Evolutionary conservation across 2,888 invertebrate species (phyloP).

Genomic region (Anthophora plumipes): DNA sequence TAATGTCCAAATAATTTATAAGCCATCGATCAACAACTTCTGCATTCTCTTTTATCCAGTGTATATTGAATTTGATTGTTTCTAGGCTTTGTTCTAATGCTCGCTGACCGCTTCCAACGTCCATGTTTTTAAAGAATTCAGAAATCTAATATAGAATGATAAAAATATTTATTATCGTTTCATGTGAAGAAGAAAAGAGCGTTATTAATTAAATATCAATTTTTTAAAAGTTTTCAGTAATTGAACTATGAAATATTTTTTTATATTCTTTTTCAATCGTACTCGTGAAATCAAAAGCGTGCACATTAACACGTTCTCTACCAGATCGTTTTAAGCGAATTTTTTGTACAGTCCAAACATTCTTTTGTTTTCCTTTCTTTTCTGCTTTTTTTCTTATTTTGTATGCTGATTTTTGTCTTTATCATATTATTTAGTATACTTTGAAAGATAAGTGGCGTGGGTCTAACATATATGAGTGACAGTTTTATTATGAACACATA

Average conservation of each 20-base stretch:
- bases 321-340: too few relatives aligned
- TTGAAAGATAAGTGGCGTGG: too few relatives aligned
- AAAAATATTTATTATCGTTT: background rate
- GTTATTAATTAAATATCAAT: background rate
- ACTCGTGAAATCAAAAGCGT: background rate
- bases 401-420: too few relatives aligned
- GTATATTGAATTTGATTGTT: constrained; percentile 92
- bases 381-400: too few relatives aligned
- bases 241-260: background rate
- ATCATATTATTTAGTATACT: too few relatives aligned
- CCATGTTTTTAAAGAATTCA: constrained; percentile 86
- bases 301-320: too few relatives aligned
- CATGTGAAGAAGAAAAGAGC: background rate
- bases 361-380: too few relatives aligned
- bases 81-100: constrained; percentile 91
- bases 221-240: background rate
- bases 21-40: constrained; percentile 86
- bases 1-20: constrained; percentile 77
- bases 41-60: constrained; percentile 89
- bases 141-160: constrained; percentile 85
- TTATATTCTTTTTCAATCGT: background rate
- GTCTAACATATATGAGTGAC: too few relatives aligned
- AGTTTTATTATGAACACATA: too few relatives aligned
- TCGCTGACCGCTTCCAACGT: constrained; percentile 87
- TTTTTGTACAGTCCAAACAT: too few relatives aligned